Evolutionary conservation across 2,113 vertebrate species (phyloP), one percentile per base, ranked within the genome.

Genomic region (Tamias sibiricus): DNA sequence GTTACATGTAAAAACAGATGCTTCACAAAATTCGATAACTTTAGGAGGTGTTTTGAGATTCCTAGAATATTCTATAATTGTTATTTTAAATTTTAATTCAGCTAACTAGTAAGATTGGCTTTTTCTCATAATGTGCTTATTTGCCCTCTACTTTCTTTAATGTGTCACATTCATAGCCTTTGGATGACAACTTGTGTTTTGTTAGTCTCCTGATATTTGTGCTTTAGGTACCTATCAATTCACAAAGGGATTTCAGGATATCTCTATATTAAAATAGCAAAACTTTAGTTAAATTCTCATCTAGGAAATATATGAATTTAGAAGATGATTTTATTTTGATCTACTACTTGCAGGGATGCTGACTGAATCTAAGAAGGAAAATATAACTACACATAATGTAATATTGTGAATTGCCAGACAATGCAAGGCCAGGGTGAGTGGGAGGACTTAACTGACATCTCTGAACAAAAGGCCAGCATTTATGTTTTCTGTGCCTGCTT

Each of bases 21-120:
- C 71, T 76, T 94, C 47, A 42, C 11, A 87, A 72, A 95, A 79
- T 71, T 92, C 22, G 74, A 4, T 64, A 72, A 54, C 40, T 83
- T 96, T 8, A 80, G 20, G 76, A 82, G 26, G n/a, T 93, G 87
- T 83, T 89, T 52, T 81, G 54, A 92, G 37, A 44, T 72, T 82
- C 74, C 35, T 82, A 49, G 62, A 85, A 68, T 4, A 80, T 32
- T 22, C 13, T 16, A 20, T 89, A 86, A 92, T 42, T 71, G 12
- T 85, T 91, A 22, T 30, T 66, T 72, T 95, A 75, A 66, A 83
- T 84, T 95, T 94, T 74, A 72, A 86, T 59, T 75, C 14, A 64
- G 76, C 12, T 81, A 91, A 52, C 6, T 54, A 71, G 35, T 90
- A 37, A 87, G 44, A 77, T 26, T 30, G 71, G 28, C 24, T 87